Evolutionary conservation across 2,888 invertebrate species (phyloP).

Genomic region (Chironomus tentans): DNA sequence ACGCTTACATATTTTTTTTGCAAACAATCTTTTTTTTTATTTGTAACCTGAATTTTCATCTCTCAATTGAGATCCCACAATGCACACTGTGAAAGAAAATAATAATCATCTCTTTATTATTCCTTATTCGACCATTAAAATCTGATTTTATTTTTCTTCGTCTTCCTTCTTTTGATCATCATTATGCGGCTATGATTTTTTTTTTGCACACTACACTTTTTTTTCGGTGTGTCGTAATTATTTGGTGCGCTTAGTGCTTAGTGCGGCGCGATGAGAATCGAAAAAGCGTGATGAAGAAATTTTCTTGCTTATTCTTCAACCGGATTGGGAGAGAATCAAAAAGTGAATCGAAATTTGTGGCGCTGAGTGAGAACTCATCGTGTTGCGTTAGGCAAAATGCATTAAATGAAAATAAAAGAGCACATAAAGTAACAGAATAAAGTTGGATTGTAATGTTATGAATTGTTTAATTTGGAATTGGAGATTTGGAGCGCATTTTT

Average conservation of each 20-base stretch:
- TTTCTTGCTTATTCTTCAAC: neutral
- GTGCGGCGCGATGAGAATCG: neutral
- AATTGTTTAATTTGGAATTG: neutral
- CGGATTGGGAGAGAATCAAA: neutral
- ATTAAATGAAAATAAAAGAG: neutral
- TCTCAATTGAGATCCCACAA: too few species aligned
- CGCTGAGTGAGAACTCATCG: neutral
- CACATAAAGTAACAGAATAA: neutral
- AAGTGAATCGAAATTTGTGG: neutral
- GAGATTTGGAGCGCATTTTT: too few species aligned
- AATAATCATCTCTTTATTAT: too few species aligned
- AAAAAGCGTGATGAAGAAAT: conserved; percentile 20
- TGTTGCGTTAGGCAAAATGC: conserved; percentile 2
- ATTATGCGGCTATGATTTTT: too few species aligned
- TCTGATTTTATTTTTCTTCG: too few species aligned
- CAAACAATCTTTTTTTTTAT: too few species aligned
- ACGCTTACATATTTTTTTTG: too few species aligned
- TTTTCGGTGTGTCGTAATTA: conserved; percentile 5
- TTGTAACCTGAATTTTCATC: too few species aligned
- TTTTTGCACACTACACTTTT: too few species aligned
- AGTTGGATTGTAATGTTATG: neutral
- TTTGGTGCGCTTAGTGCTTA: neutral
- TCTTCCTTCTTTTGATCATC: too few species aligned
- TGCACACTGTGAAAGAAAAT: too few species aligned
- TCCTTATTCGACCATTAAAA: too few species aligned